phyloP scores from a whole-genome alignment of 2,797 vertebrate species.

The Tapirus indicus region DNA sequence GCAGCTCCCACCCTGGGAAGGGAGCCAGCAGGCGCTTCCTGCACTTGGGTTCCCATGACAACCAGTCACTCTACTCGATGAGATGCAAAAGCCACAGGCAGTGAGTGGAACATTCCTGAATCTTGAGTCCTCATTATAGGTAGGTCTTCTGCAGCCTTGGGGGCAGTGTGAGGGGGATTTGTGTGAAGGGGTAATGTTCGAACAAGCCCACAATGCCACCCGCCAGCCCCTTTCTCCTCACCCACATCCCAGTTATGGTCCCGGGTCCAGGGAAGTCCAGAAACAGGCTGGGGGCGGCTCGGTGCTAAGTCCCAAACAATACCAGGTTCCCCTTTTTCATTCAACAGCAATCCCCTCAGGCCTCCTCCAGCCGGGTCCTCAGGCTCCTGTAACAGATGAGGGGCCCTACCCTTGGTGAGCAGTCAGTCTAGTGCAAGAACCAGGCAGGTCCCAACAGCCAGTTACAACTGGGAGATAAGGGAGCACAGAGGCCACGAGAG shows the following conservation, averaged over 20 bases:
- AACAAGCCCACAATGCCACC: too few species aligned
- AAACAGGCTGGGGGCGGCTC: not conserved
- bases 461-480: not conserved
- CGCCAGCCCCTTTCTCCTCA: not conserved
- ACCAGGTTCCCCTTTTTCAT: not conserved
- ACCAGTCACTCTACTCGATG: conserved; percentile 35
- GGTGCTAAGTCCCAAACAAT: not conserved
- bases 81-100: conserved; percentile 68
- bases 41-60: conserved; percentile 71
- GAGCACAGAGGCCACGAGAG: not conserved
- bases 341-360: not conserved
- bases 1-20: conserved; percentile 62
- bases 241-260: too few species aligned
- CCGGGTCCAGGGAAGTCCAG: not conserved
- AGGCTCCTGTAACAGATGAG: not conserved
- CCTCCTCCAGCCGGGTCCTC: not conserved
- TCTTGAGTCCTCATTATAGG: conserved; percentile 54
- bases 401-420: not conserved
- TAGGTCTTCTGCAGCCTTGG: conserved; percentile 41
- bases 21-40: conserved; percentile 63
- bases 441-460: not conserved
- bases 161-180: not conserved
- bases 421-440: not conserved
- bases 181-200: not conserved
- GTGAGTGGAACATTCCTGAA: conserved; percentile 58